phyloP scores from a whole-genome alignment of 2,113 vertebrate genomes.

The Microcebus jonahi region DNA sequence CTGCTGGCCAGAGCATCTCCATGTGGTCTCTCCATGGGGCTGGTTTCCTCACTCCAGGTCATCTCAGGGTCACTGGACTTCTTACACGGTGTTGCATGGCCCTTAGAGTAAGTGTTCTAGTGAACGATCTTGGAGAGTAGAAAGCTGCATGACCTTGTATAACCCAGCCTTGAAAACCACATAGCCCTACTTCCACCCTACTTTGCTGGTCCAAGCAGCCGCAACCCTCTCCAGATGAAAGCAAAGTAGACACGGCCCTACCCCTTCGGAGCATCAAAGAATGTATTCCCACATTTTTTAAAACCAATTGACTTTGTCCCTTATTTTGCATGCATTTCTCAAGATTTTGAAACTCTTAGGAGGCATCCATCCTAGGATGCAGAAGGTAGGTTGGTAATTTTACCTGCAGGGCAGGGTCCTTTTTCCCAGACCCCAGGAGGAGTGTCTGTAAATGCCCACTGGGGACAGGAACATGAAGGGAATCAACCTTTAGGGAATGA shows the following conservation, averaged over 20 bases:
- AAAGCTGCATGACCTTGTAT: background rate
- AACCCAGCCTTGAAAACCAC: background rate
- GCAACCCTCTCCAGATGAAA: background rate
- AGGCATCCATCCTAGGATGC: background rate
- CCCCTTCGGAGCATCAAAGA: background rate
- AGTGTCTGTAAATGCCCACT: background rate
- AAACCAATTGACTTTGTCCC: background rate
- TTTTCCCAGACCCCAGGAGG: background rate
- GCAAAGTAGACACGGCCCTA: background rate
- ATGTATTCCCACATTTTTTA: background rate
- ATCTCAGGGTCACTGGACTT: background rate
- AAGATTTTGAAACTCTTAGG: background rate
- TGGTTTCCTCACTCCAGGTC: background rate
- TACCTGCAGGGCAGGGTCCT: background rate
- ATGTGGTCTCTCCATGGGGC: too few species aligned
- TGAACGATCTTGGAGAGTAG: background rate
- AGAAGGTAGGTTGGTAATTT: background rate
- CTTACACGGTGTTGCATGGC: background rate
- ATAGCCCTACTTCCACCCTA: background rate
- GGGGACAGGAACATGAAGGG: background rate
- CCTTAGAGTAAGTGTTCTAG: background rate
- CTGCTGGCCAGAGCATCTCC: background rate
- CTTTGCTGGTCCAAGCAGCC: background rate
- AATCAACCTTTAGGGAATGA: background rate
- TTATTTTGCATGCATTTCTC: background rate